These are phyloP conservation scores for Mythimna ferrago DNA, from an alignment of 2,888 invertebrate species.

Conservation along the genomic window DNA sequence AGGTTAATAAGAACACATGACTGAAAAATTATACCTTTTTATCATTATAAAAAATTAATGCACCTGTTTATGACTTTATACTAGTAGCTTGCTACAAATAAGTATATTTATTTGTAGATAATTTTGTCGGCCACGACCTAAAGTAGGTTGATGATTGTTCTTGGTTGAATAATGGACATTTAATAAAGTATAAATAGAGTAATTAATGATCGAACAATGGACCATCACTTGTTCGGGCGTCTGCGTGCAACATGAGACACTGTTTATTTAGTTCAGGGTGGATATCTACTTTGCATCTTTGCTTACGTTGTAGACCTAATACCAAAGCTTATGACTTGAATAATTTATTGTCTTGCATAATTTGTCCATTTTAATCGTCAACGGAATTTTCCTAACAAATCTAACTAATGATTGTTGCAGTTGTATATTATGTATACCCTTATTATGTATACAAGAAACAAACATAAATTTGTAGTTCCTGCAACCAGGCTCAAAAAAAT, in stretches of 20 bases:
- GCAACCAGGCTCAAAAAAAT: no score
- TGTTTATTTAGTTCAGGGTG: slow-evolving; percentile 80
- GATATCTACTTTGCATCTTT: slow-evolving; percentile 58
- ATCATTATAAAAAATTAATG: slow-evolving; percentile 4
- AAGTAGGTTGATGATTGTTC: slow-evolving; percentile 37
- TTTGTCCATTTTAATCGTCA: slow-evolving; percentile 57
- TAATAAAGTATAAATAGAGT: slow-evolving; percentile 56
- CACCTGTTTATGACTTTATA: slow-evolving; percentile 25
- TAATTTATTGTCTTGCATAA: slow-evolving; percentile 58
- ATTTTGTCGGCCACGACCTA: slow-evolving; percentile 33
- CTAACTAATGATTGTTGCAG: slow-evolving; percentile 37
- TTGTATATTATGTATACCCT: slow-evolving; percentile 23
- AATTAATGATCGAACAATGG: slow-evolving; percentile 65
- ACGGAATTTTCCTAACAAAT: slow-evolving; percentile 67
- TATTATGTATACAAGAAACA: no score
- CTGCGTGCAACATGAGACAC: slow-evolving; percentile 82
- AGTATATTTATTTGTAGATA: slow-evolving; percentile 22
- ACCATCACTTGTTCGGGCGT: slow-evolving; percentile 56
- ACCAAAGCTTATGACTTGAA: slow-evolving; percentile 46
- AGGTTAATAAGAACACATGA: not conserved
- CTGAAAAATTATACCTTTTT: not conserved
- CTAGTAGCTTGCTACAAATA: slow-evolving; percentile 14
- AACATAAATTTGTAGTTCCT: no score
- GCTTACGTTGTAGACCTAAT: slow-evolving; percentile 55
- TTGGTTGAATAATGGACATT: slow-evolving; percentile 52